Base-by-base conservation (phyloP, 1,140 invertebrate species). In the Diachasmimorpha longicaudata region DNA sequence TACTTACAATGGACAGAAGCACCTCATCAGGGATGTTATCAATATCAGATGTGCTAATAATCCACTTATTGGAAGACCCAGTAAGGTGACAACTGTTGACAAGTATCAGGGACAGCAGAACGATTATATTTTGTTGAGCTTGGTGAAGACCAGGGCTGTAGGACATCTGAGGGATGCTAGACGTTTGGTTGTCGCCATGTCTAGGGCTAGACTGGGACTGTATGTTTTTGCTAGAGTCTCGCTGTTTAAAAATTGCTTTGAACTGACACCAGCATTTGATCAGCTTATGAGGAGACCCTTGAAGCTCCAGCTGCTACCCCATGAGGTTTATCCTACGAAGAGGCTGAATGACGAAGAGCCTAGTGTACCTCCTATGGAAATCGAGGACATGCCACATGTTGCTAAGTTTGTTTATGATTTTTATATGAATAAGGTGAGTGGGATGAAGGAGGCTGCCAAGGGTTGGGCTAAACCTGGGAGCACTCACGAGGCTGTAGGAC, bases 71-170 rank as follows among this genome's bases (percentile, higher is more conserved):
- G 98, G 98, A 9, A 90, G 93, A 79, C 98, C 99, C 0, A 93
- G 96, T 80, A 99, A 99, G 91, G 96, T 98, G 86, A 95, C 95
- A 0, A 99, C 99, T 8, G 99, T 99, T 11, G 99, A 99, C 87
- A 99, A 99, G 83, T 99, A 98, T 86, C 99, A 99, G 86, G 99
- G 99, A 76, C 98, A 99, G 84, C 99, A 99, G 87, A 99, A 99
- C 88, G 98, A 99, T 88, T 99, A 97, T 83, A 98, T 99, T 71
- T 90, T 99, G 4, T 90, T 99, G 0, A 99, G 98, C 0, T 88
- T 99, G 14, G 99, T 99, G 16, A 92, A 97, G 77, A 99, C 99
- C 0, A 94, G 95, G 85, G 95, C 96, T 14, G 97, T 99, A 39
- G 99, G 99, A 72, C 98, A 99, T 90, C 90, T 99, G 73, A 89